Base-by-base conservation (phyloP, 2,888 invertebrate species). In the Adelphocoris suturalis region DNA sequence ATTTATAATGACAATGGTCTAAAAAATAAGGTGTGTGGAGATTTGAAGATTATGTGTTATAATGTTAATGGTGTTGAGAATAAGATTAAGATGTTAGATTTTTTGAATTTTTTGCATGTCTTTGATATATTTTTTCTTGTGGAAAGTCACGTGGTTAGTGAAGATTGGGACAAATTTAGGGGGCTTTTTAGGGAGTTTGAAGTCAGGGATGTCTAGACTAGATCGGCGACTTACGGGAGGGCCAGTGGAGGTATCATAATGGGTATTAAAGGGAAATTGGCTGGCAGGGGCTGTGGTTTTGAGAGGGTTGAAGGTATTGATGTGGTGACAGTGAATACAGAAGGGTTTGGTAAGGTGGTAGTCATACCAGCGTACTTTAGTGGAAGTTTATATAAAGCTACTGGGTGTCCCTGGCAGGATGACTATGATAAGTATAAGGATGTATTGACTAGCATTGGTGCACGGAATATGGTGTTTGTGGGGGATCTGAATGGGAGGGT, bases 401-500 rank as follows among this genome's bases (percentile, higher is more conserved):
- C 12, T 52, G 52, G 52, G 12, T 52, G 52, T 52, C 14, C 52
- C 52, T 52, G 52, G 12, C 11, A 14, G 52, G 52, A 52, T 52
- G 52, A 16, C 16, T 52, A 52, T 52, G 16, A 52, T 52, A 52
- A 16, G 12, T 52, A 52, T 52, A 52, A 37, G 52, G 16, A 12
- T 12, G 52, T 12, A 16, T 52, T 52, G 52, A 52, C 16, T 12
- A 14, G 52, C 52, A 52, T 12, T 52, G 52, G 16, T 75, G 19
- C 27, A 13, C 27, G 19, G 19, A n/a, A 47, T 52, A n/a, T 52
- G 27, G 27, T 85, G 4, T 19, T 85, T 0, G 55, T 55, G 12
- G 85, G 85, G 16, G 85, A 85, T 52, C n/a, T 85, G 78, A 78
- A 46, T 76, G 47, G 12, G 23, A 46, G 78, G 46, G 52, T 78